Evolutionary conservation across 2,113 vertebrate genomes (phyloP).

Genomic region (Pituophis catenifer): DNA sequence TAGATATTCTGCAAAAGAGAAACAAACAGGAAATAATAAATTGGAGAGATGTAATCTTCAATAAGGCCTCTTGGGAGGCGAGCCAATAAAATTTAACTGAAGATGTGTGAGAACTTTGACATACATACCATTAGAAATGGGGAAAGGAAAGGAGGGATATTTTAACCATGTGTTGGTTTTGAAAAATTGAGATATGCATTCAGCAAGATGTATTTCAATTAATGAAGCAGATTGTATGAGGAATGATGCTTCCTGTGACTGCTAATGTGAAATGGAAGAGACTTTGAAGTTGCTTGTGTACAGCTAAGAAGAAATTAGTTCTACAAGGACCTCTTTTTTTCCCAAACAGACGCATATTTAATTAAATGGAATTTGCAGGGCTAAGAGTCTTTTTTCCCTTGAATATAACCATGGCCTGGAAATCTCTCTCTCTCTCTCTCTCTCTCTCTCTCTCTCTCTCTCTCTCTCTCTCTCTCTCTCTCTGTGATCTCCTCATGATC

Average conservation of each 20-base stretch:
- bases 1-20: conserved; percentile 46
- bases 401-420: no score
- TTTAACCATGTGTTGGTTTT: conserved; percentile 55
- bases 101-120: conserved; percentile 38
- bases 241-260: conserved; percentile 25
- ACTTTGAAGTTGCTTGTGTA: conserved; percentile 36
- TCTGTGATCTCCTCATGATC: neutral
- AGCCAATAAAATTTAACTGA: conserved; percentile 37
- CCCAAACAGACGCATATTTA: neutral
- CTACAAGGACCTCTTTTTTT: conserved; percentile 13
- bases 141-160: conserved; percentile 47
- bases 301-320: neutral
- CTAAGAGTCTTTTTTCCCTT: neutral
- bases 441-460: no score
- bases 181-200: conserved; percentile 47
- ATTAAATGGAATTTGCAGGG: conserved; percentile 13
- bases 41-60: conserved; percentile 49
- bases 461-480: no score
- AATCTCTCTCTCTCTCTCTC: no score
- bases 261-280: conserved; percentile 32
- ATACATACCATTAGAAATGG: conserved; percentile 38
- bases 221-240: conserved; percentile 49
- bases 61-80: conserved; percentile 52
- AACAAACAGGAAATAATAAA: conserved; percentile 53
- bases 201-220: conserved; percentile 53